Conservation (phyloP, 2,797 vertebrate species). For the Lacerta viridis region DNA sequence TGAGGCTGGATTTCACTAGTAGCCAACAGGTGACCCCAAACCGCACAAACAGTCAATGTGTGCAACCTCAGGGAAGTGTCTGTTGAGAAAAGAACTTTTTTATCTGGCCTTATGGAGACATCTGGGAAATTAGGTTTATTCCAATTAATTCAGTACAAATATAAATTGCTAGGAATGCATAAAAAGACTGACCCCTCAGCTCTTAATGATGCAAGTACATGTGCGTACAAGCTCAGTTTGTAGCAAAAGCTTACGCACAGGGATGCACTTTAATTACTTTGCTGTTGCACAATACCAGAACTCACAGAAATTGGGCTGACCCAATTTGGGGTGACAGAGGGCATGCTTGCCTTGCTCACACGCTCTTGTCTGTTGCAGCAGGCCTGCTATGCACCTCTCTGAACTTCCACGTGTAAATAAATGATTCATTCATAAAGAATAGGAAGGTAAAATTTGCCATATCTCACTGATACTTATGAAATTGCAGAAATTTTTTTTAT, state of each 20-base stretch:
- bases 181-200: neutral
- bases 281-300: neutral
- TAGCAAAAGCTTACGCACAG: slow-evolving; percentile 17
- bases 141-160: slow-evolving; percentile 14
- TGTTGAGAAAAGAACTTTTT: neutral
- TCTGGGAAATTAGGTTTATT: neutral
- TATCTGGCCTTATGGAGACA: neutral
- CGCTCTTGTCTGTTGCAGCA: neutral
- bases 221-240: neutral
- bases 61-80: rapidly evolving
- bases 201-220: slow-evolving; percentile 15
- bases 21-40: neutral
- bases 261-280: slow-evolving; percentile 22
- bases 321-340: neutral
- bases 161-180: slow-evolving; percentile 7
- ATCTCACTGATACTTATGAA: slow-evolving; percentile 24
- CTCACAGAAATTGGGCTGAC: slow-evolving; percentile 27
- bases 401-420: neutral
- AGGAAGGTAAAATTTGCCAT: neutral
- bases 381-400: neutral
- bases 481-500: neutral
- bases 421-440: slow-evolving; percentile 36
- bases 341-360: neutral
- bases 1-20: neutral
- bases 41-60: neutral